A percentile compares a stretch with the other conserved stretches of the same genome.
These are phyloP conservation scores for Thryonomys swinderianus DNA, from an alignment of 2,113 vertebrate species.

Conservation along the genomic window DNA sequence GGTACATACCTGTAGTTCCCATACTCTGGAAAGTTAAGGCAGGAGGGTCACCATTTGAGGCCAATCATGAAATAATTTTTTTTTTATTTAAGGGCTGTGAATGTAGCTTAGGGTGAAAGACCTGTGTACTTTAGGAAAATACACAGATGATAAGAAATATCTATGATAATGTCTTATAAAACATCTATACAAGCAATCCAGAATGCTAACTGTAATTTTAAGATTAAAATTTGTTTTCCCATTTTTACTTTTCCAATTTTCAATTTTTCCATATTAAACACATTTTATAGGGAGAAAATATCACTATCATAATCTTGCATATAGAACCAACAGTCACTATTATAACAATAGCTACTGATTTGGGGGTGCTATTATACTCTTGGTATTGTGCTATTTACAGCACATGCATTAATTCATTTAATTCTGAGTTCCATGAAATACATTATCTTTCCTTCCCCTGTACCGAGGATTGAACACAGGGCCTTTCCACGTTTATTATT, in stretches of 20 bases:
- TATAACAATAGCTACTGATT: neutral
- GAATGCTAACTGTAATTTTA: slow-evolving; percentile 29
- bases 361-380: neutral
- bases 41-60: neutral
- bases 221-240: slow-evolving; percentile 29
- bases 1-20: neutral
- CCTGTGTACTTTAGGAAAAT: slow-evolving; percentile 2
- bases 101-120: neutral
- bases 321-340: neutral
- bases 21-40: neutral
- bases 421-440: neutral
- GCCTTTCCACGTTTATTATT: neutral
- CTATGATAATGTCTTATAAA: neutral
- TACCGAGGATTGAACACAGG: neutral
- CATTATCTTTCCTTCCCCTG: neutral
- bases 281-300: neutral
- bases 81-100: neutral
- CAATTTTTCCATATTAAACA: slow-evolving; percentile 9
- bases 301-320: neutral
- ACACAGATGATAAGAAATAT: neutral
- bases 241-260: slow-evolving; percentile 21
- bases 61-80: neutral
- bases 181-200: slow-evolving; percentile 47
- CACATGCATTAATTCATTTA: neutral
- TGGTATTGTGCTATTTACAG: neutral